Evolutionary conservation across 30 jellyfish, hydroid and myxozoan genomes (phyloP).

Genomic region (Hydractinia echinata): DNA sequence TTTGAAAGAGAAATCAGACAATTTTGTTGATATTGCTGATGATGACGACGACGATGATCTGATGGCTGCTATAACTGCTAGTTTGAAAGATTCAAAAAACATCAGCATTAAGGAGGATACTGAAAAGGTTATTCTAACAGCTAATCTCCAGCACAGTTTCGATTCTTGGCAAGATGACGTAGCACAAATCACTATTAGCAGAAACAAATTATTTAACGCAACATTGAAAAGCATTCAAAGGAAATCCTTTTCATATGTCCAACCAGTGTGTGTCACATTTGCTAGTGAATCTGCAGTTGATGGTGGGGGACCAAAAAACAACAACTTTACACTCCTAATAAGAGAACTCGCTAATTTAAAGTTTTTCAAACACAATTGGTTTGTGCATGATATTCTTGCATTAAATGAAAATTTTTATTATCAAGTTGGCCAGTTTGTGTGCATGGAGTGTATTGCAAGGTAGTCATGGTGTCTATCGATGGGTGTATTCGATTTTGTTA

Average conservation of each 20-base stretch:
- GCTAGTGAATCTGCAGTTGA: not conserved
- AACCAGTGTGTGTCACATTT: not conserved
- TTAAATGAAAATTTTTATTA: too few species aligned
- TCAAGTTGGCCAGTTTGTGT: not conserved
- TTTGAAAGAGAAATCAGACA: too few species aligned
- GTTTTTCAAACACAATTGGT: not conserved
- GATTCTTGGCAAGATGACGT: not conserved
- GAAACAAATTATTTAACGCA: not conserved
- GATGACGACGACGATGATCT: not conserved
- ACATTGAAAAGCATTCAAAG: not conserved
- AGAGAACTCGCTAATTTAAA: not conserved
- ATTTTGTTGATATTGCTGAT: too few species aligned
- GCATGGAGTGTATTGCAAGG: slow-evolving; percentile 1
- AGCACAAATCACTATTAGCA: not conserved
- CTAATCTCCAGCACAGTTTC: not conserved
- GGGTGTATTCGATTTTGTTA: not conserved
- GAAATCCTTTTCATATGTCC: not conserved
- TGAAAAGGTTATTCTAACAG: not conserved
- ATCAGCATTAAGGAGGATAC: not conserved
- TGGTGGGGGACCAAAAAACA: slow-evolving; percentile 4
- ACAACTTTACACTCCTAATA: not conserved
- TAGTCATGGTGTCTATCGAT: slow-evolving; percentile 1
- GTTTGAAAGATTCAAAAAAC: not conserved
- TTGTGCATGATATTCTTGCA: not conserved
- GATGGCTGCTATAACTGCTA: not conserved